Evolutionary conservation across 2,888 invertebrate genomes (phyloP), one percentile per base, ranked within the genome.

Genomic region (Neoascia interrupta): DNA sequence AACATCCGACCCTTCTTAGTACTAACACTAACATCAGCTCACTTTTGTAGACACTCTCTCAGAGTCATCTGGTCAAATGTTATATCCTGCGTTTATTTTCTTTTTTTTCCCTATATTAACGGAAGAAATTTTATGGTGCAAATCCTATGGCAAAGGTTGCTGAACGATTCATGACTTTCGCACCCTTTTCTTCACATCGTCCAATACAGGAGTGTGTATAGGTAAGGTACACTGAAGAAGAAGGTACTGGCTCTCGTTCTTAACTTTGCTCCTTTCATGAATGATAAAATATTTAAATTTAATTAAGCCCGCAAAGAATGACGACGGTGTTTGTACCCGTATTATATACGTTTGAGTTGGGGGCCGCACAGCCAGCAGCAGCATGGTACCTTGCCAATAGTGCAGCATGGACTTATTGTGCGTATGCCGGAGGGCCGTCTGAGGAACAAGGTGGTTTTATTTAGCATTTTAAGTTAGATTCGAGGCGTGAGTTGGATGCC

Each of bases 251-350:
- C 23, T 28, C 37, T 45, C 31, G 47, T 23, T 60, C 45, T 36
- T 39, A 49, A 72, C 66, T 73, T 66, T 73, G 66, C 60, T 79
- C 66, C 79, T 72, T 86, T 85, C 84, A 84, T 82, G 82, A 63
- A 86, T 87, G 85, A 87, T 87, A 86, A 87, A 87, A 88, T 87
- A 88, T 88, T 87, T 88, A 87, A 87, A 87, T 88, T 87, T 87
- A 88, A 87, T 87, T 88, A 88, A 86, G 87, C 86, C 87, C 86
- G 79, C 61, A 79, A 73, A 73, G 73, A 73, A 73, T 73, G 72
- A 73, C 60, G 79, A 70, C 63, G 53, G 58, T 18, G 21, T 15
- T n/a, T 39, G 26, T n/a, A n/a, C n/a, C n/a, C 23, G 39, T 18
- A n/a, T 10, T 11, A 6, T 28, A n/a, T 6, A 6, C n/a, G 31